Evolutionary conservation across 2,888 invertebrate species (phyloP), one percentile per base, ranked within the genome.

Genomic region (Morpho deidamia): DNA sequence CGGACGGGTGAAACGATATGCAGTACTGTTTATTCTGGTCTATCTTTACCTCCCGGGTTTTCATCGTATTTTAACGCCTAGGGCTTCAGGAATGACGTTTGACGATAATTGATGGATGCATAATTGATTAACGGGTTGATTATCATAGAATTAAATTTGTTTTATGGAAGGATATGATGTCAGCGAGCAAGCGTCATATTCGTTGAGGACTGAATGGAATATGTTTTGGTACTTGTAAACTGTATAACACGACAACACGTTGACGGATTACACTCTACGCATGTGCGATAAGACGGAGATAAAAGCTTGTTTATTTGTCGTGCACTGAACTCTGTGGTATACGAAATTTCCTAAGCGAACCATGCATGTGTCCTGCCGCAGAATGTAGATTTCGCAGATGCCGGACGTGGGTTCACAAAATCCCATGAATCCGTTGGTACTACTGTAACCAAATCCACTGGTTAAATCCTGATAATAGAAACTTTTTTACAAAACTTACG

Each of bases 21-120:
- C 56, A 66, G 80, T 42, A 76, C 82, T 64, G 49, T 50, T 59
- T 66, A 63, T 2, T 38, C 52, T 81, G 82, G 86, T 68, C 42
- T 51, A 61, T 63, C 64, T 72, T 76, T 83, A 83, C 84, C 86
- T 82, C 87, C 86, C 81, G 81, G 80, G 78, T 74, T 76, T 78
- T 78, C 72, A 69, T 72, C 69, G 68, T 71, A 71, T 77, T 75
- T 81, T 78, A 72, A 73, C 77, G 81, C 76, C 78, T 83, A 85
- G 76, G 83, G 87, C 79, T 88, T 87, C 86, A 81, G 80, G 67
- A 72, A 68, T 72, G 77, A 75, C 71, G 68, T 59, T 69, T 62
- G 69, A 71, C 73, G 74, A 71, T 84, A 85, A 84, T 84, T 86
- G 81, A 85, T 82, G 74, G 78, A 75, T 70, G 77, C 72, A 68